Percentiles rank a stretch among this genome's conserved stretches.
phyloP scores from a whole-genome alignment of 2,113 vertebrate species.

The Plecturocebus donacophilus region DNA sequence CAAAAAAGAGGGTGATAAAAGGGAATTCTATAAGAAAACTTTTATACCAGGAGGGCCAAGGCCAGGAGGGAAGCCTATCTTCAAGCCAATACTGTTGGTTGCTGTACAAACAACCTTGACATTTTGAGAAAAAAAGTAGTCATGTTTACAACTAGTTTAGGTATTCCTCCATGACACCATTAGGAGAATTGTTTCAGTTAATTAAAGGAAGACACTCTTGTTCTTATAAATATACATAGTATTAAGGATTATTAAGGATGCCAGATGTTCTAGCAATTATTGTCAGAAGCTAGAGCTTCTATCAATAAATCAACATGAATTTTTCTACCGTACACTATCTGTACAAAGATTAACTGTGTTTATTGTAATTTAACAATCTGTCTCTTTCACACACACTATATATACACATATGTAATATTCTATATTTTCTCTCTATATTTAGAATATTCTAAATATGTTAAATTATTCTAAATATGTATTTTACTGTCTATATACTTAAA shows the following conservation, averaged over 20 bases:
- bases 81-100: background rate
- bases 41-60: background rate
- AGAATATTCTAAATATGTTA: background rate
- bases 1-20: background rate
- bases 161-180: background rate
- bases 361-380: background rate
- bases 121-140: background rate
- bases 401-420: background rate
- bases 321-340: background rate
- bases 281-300: background rate
- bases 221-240: background rate
- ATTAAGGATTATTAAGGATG: background rate
- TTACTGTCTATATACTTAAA: background rate
- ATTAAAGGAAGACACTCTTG: background rate
- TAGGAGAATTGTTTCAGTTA: background rate
- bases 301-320: background rate
- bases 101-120: background rate
- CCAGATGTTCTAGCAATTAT: background rate
- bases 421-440: background rate
- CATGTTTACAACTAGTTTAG: background rate
- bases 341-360: background rate
- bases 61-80: background rate
- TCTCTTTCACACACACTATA: background rate
- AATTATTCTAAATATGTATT: background rate
- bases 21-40: background rate